A percentile compares a stretch with the other conserved stretches of the same genome.
These are phyloP conservation scores for Luscinia megarhynchos DNA, from an alignment of 2,797 vertebrate genomes.

Conservation along the genomic window DNA sequence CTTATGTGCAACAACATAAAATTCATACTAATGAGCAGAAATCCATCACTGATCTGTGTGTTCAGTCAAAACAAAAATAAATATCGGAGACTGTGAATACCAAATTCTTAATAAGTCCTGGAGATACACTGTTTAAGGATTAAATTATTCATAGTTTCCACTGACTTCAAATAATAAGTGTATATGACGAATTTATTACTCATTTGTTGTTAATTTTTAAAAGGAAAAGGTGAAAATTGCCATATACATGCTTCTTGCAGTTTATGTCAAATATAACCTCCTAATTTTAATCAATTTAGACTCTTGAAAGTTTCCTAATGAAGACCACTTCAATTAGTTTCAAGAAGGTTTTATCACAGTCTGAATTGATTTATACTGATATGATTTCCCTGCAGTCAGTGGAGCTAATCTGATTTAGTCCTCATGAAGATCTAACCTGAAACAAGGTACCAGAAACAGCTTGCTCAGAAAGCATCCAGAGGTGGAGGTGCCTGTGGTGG, in stretches of 20 bases:
- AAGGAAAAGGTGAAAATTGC: conserved; percentile 10
- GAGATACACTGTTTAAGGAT: conserved; percentile 32
- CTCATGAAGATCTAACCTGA: background rate
- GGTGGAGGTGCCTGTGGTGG: background rate
- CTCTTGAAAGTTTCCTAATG: conserved; percentile 29
- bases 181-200: conserved; percentile 15
- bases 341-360: conserved; percentile 23
- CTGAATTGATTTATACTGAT: conserved; percentile 11
- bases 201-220: conserved; percentile 19
- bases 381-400: conserved; percentile 2
- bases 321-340: conserved; percentile 14
- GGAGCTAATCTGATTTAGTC: conserved; percentile 5
- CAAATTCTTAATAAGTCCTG: conserved; percentile 26
- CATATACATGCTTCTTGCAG: background rate
- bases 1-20: conserved; percentile 60
- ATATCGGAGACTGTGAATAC: conserved; percentile 35
- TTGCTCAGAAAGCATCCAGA: background rate
- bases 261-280: conserved; percentile 4
- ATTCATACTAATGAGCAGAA: conserved; percentile 68
- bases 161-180: conserved; percentile 19
- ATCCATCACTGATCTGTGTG: conserved; percentile 64
- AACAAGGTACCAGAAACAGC: background rate
- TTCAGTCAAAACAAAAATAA: conserved; percentile 68
- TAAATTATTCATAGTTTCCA: conserved; percentile 48
- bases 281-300: conserved; percentile 25